A percentile compares a stretch with the other conserved stretches of the same genome.
Evolutionary conservation across 35 echinoderm and acorn worm species (phyloP).

Genomic region (Amphiura filiformis): DNA sequence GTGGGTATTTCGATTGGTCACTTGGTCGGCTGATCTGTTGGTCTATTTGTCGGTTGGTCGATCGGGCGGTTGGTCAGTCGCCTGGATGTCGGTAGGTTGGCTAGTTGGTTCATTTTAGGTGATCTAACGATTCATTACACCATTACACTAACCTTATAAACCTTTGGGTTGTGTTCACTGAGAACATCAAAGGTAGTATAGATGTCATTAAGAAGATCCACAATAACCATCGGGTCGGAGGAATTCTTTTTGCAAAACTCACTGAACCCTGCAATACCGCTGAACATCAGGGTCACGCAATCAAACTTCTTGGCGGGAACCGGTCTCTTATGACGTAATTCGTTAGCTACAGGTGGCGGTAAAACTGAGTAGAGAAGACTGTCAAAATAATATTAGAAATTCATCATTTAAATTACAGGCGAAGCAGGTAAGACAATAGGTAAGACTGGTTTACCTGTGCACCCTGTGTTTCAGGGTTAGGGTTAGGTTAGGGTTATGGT

Average conservation of each 20-base stretch:
- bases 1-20: no score
- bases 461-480: no score
- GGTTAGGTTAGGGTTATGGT: no score
- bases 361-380: conserved; percentile 88
- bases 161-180: conserved; percentile 62
- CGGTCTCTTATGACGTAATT: conserved; percentile 80
- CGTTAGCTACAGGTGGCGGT: conserved; percentile 87
- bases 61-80: no score
- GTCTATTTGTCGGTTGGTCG: no score
- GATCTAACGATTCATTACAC: no score
- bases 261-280: conserved; percentile 77
- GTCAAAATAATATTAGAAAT: conserved; percentile 13
- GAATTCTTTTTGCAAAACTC: conserved; percentile 76
- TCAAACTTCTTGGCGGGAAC: conserved; percentile 92
- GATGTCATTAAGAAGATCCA: conserved; percentile 72
- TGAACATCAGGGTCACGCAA: conserved; percentile 91
- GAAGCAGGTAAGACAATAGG: no score
- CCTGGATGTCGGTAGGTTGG: no score
- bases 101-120: no score
- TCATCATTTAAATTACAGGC: no score
- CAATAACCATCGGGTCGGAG: conserved; percentile 72
- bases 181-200: conserved; percentile 85
- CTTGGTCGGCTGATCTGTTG: no score
- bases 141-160: conserved; percentile 84
- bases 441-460: no score